These are phyloP conservation scores for Microcebus ravelobensis DNA, from an alignment of 2,113 vertebrate genomes.

Conservation along the genomic window DNA sequence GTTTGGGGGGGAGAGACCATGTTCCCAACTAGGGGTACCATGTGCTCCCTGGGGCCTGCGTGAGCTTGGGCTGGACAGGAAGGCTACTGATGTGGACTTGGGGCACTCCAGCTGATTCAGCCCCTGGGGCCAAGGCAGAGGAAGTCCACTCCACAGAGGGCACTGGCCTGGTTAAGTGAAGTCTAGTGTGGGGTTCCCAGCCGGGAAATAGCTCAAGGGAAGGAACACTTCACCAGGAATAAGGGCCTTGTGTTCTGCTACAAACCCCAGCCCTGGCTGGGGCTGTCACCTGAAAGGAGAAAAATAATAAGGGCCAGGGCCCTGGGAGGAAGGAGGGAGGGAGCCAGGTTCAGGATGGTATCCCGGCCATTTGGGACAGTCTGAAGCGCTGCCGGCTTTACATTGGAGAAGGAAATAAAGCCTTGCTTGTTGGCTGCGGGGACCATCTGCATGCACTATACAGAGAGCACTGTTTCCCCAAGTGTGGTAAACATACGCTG, in stretches of 20 bases:
- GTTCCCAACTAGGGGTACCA: neutral
- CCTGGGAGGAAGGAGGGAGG: constrained; percentile 42
- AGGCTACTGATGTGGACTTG: constrained; percentile 68
- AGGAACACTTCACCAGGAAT: constrained; percentile 67
- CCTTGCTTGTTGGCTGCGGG: constrained; percentile 51
- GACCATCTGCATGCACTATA: constrained; percentile 46
- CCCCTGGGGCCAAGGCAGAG: constrained; percentile 48
- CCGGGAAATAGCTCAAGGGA: constrained; percentile 63
- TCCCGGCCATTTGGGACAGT: neutral
- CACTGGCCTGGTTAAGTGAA: constrained; percentile 66
- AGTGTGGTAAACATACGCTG: constrained; percentile 38
- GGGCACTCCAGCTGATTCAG: constrained; percentile 23
- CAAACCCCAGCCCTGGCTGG: constrained; percentile 53
- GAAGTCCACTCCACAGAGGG: constrained; percentile 61
- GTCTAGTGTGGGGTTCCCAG: constrained; percentile 67
- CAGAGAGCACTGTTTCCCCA: constrained; percentile 65
- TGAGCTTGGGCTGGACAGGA: neutral
- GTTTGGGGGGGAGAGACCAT: neutral
- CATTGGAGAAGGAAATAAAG: constrained; percentile 61
- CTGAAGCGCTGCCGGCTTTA: constrained; percentile 49
- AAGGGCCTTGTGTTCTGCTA: constrained; percentile 71
- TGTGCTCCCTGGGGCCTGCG: neutral
- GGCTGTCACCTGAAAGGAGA: constrained; percentile 66
- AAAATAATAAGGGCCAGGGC: constrained; percentile 46
- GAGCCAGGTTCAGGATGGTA: constrained; percentile 29